phyloP scores from a whole-genome alignment of 1,140 invertebrate species.

The Scaptomyza montana region DNA sequence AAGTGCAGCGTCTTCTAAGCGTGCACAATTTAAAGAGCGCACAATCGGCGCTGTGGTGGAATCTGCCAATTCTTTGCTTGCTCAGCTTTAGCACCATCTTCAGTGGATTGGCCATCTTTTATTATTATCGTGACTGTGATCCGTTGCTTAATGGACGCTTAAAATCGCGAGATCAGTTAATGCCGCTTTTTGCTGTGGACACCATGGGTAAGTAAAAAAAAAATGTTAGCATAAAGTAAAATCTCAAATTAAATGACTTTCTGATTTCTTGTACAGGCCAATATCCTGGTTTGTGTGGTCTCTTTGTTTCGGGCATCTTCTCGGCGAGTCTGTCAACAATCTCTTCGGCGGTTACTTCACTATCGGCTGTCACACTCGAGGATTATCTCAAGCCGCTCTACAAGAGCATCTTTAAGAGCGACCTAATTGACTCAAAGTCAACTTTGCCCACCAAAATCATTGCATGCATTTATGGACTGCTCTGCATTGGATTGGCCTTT shows the following conservation, averaged over 20 bases:
- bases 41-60: conserved; percentile 88
- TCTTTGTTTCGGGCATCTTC: conserved; percentile 93
- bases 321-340: conserved; percentile 93
- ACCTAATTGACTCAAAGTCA: conserved; percentile 67
- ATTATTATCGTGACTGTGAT: conserved; percentile 90
- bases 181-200: conserved; percentile 92
- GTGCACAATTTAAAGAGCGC: conserved; percentile 89
- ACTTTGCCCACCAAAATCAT: conserved; percentile 86
- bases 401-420: conserved; percentile 71
- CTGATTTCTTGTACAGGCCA: conserved; percentile 62
- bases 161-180: conserved; percentile 85
- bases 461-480: conserved; percentile 88
- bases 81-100: conserved; percentile 90
- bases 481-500: conserved; percentile 90
- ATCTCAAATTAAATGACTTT: not conserved
- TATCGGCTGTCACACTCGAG: conserved; percentile 93
- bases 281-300: conserved; percentile 90
- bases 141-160: conserved; percentile 86
- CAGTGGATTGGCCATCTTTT: conserved; percentile 91
- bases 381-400: conserved; percentile 89
- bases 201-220: conserved; percentile 85
- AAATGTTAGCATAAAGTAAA: not conserved
- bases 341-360: conserved; percentile 92
- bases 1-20: conserved; percentile 94
- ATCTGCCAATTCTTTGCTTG: conserved; percentile 88